Evolutionary conservation across 2,888 invertebrate species (phyloP).

Genomic region (Phymatocera aterrima): DNA sequence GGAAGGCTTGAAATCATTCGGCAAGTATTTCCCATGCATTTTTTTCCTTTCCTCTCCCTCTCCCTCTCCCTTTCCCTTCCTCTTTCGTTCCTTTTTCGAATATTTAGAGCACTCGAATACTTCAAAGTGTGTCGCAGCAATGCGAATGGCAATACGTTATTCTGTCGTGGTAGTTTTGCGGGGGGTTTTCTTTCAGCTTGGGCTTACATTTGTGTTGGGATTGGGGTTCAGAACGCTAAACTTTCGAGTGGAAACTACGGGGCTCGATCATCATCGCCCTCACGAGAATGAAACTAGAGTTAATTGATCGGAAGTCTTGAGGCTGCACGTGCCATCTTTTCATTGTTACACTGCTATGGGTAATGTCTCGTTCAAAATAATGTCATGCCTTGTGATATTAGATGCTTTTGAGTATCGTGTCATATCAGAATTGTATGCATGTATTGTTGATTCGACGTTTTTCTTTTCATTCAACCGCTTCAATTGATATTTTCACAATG

Average conservation of each 20-base stretch:
- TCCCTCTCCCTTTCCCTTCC: constrained; percentile 22
- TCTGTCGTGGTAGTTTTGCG: not conserved
- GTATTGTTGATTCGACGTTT: not conserved
- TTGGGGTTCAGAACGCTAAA: constrained; percentile 7
- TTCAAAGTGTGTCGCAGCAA: not conserved
- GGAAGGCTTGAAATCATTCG: constrained; percentile 12
- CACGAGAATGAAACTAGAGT: constrained; percentile 67
- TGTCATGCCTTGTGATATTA: constrained; percentile 23
- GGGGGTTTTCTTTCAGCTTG: not conserved
- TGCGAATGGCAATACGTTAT: constrained; percentile 21
- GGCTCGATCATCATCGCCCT: constrained; percentile 27
- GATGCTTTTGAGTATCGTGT: constrained; percentile 1
- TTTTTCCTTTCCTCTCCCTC: constrained; percentile 24
- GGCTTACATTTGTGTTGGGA: not conserved
- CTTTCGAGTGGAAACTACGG: constrained; percentile 36
- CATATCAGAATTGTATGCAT: not conserved
- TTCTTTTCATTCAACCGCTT: not conserved
- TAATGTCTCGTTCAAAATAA: constrained; percentile 36
- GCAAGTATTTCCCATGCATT: constrained; percentile 70
- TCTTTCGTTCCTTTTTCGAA: not conserved
- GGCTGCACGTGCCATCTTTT: constrained; percentile 70
- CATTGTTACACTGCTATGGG: constrained; percentile 38
- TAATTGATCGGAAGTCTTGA: constrained; percentile 75
- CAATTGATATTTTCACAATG: not conserved
- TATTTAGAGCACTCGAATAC: not conserved